These are phyloP conservation scores for Syrista parreyssii DNA, from an alignment of 2,888 invertebrate species.

Conservation along the genomic window DNA sequence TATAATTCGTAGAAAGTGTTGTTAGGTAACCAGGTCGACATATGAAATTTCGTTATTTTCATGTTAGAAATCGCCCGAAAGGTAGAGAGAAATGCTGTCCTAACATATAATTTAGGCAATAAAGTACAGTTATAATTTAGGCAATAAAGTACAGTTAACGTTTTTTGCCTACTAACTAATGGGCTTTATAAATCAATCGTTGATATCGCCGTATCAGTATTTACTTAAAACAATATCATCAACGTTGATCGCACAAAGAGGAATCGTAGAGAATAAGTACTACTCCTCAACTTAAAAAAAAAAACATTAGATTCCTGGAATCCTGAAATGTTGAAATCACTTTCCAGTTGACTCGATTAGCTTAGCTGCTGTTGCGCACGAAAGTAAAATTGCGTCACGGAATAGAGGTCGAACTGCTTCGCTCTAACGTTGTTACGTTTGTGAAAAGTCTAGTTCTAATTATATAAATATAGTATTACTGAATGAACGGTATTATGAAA, in stretches of 20 bases:
- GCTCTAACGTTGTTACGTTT: conserved; percentile 31
- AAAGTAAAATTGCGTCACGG: conserved; percentile 53
- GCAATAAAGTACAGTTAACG: not conserved
- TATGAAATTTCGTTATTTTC: too few relatives aligned
- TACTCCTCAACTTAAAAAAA: conserved; percentile 12
- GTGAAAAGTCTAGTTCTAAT: conserved; percentile 27
- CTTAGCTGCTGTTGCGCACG: conserved; percentile 38
- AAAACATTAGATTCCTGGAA: conserved; percentile 32
- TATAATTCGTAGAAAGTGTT: not conserved
- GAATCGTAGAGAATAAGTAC: not conserved
- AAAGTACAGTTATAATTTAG: not conserved
- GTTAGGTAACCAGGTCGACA: too few relatives aligned
- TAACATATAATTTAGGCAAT: not conserved
- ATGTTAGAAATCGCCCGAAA: not conserved
- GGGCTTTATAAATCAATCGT: not conserved
- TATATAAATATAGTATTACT: not conserved
- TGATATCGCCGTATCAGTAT: not conserved
- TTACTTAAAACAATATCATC: not conserved
- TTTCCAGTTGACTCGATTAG: conserved; percentile 28
- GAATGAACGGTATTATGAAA: not conserved
- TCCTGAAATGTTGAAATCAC: conserved; percentile 51
- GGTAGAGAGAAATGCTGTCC: not conserved
- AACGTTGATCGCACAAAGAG: not conserved
- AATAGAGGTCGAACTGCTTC: conserved; percentile 48
- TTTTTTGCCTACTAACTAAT: not conserved